Percentiles rank a stretch among this genome's conserved stretches.
Conservation (phyloP, 2,797 vertebrate species). For the Oryzias sinensis region DNA sequence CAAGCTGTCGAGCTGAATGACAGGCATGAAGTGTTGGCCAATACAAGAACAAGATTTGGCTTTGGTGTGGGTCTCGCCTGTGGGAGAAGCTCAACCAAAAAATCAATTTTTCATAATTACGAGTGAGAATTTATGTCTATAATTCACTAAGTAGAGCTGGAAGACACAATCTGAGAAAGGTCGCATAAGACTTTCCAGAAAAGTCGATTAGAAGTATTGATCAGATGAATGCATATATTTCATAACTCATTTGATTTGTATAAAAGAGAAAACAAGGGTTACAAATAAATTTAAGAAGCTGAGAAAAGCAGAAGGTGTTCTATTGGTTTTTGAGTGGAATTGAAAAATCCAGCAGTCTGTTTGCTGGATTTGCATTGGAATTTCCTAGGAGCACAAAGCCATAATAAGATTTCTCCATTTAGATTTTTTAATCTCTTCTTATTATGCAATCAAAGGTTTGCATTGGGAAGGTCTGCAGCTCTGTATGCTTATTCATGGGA, state of each 20-base stretch:
- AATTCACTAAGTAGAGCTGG: slow-evolving; percentile 43
- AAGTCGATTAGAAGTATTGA: slow-evolving; percentile 45
- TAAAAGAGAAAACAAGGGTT: slow-evolving; percentile 23
- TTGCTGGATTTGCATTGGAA: slow-evolving; percentile 26
- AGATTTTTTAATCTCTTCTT: slow-evolving; percentile 32
- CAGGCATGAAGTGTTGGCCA: slow-evolving; percentile 49
- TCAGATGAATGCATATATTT: slow-evolving; percentile 44
- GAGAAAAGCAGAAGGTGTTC: slow-evolving; percentile 18
- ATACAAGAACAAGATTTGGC: slow-evolving; percentile 30
- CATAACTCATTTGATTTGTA: slow-evolving; percentile 31
- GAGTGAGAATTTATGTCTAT: slow-evolving; percentile 56
- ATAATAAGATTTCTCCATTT: slow-evolving; percentile 44
- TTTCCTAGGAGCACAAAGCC: slow-evolving; percentile 19
- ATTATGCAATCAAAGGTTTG: slow-evolving; percentile 42
- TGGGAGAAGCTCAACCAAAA: slow-evolving; percentile 47
- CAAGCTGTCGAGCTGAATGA: slow-evolving; percentile 33
- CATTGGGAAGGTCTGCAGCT: slow-evolving; percentile 14
- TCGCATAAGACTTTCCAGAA: slow-evolving; percentile 23
- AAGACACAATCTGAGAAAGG: slow-evolving; percentile 39
- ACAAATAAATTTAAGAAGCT: slow-evolving; percentile 24
- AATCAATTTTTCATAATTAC: slow-evolving; percentile 66
- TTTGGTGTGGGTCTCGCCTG: slow-evolving; percentile 42
- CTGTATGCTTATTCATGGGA: slow-evolving; percentile 54
- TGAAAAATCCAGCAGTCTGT: slow-evolving; percentile 26
- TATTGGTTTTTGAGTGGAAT: slow-evolving; percentile 25